Conservation (phyloP, 2,113 vertebrate species). For the Gila orcuttii region DNA sequence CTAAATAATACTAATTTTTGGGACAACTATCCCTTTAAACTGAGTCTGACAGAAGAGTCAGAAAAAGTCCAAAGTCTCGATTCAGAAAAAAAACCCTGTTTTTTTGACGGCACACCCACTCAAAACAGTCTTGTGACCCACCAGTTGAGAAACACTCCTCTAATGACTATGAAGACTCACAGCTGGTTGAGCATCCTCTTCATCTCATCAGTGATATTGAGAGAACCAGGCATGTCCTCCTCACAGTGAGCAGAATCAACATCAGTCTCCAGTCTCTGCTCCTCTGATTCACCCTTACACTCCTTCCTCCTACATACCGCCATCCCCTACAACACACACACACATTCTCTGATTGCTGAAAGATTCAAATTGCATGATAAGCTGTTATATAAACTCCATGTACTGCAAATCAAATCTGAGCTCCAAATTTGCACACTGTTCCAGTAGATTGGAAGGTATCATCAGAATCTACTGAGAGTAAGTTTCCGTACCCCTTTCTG, state of each 20-base stretch:
- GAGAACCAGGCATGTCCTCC: conserved; percentile 85
- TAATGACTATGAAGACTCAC: conserved; percentile 78
- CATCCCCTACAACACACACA: conserved; percentile 63
- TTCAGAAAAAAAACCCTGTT: too few species aligned
- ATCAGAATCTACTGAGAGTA: neutral
- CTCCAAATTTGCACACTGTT: neutral
- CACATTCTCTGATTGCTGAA: neutral
- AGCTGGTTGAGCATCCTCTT: conserved; percentile 98
- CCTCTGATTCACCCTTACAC: conserved; percentile 80
- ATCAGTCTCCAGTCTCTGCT: conserved; percentile 87
- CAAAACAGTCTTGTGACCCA: too few species aligned
- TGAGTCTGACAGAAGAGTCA: too few species aligned
- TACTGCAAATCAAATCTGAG: conserved; percentile 22
- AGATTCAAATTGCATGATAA: conserved; percentile 1
- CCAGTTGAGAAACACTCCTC: neutral
- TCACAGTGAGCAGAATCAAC: conserved; percentile 82
- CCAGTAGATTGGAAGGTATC: neutral
- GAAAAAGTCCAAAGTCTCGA: too few species aligned
- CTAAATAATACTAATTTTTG: too few species aligned
- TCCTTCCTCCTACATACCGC: conserved; percentile 84
- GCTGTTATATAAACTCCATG: neutral
- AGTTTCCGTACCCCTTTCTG: conserved; percentile 52
- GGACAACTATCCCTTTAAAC: too few species aligned
- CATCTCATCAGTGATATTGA: conserved; percentile 99
- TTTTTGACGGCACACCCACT: too few species aligned